A percentile compares a stretch with the other conserved stretches of the same genome.
Conservation (phyloP, 2,888 invertebrate species). For the Penaeus monodon region DNA sequence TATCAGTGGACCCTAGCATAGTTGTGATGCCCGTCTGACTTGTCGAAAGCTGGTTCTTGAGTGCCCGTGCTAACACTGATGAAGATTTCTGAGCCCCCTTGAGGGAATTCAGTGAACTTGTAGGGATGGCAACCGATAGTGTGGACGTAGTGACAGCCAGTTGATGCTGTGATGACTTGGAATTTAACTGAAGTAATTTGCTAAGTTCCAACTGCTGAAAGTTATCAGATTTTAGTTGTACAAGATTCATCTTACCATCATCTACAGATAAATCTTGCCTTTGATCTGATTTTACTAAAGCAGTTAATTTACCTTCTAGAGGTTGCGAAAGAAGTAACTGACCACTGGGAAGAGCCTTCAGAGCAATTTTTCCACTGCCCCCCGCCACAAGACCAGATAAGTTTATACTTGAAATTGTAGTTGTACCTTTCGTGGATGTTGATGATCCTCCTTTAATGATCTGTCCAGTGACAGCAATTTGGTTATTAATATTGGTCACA, state of each 20-base stretch:
- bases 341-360: slow-evolving; percentile 54
- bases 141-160: slow-evolving; percentile 56
- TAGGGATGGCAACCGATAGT: slow-evolving; percentile 50
- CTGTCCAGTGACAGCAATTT: slow-evolving; percentile 53
- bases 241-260: slow-evolving; percentile 31
- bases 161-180: slow-evolving; percentile 41
- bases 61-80: slow-evolving; percentile 42
- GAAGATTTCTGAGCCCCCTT: slow-evolving; percentile 42
- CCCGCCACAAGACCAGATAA: slow-evolving; percentile 47
- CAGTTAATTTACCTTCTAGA: slow-evolving; percentile 48
- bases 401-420: slow-evolving; percentile 53
- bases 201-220: slow-evolving; percentile 45
- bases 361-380: slow-evolving; percentile 49
- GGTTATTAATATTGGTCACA: background rate
- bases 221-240: slow-evolving; percentile 48
- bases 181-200: slow-evolving; percentile 40
- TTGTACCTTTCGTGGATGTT: slow-evolving; percentile 33
- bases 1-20: slow-evolving; percentile 28
- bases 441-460: slow-evolving; percentile 53
- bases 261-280: slow-evolving; percentile 36
- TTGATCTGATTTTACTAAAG: slow-evolving; percentile 48
- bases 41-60: slow-evolving; percentile 46
- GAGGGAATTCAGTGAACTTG: slow-evolving; percentile 47
- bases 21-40: slow-evolving; percentile 33
- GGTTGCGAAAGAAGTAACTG: slow-evolving; percentile 56